A percentile compares a stretch with the other conserved stretches of the same genome.
These are phyloP conservation scores for Ateles fusciceps DNA, from an alignment of 2,797 vertebrate species.

Conservation along the genomic window DNA sequence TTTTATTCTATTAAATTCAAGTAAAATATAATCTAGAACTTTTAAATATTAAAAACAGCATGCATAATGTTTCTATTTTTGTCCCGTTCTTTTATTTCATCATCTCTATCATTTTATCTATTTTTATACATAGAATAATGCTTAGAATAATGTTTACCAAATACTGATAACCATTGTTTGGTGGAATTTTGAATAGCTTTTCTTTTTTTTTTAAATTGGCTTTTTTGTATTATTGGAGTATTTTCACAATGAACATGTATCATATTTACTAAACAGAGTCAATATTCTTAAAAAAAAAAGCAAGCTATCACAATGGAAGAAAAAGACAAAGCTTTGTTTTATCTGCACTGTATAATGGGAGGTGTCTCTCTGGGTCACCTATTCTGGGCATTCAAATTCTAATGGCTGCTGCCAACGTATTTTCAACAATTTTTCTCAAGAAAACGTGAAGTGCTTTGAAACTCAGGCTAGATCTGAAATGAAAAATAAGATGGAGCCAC, in stretches of 20 bases:
- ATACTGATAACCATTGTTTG: not conserved
- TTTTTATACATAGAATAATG: not conserved
- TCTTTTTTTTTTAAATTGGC: not conserved
- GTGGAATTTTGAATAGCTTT: not conserved
- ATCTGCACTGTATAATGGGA: fast-evolving
- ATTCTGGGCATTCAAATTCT: not conserved
- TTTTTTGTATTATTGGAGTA: not conserved
- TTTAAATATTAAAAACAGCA: not conserved
- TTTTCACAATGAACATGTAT: not conserved
- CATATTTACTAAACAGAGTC: not conserved
- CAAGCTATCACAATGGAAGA: not conserved
- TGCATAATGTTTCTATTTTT: not conserved
- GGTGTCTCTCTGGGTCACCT: fast-evolving
- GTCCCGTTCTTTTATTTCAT: not conserved
- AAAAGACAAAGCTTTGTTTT: not conserved
- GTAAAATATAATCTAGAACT: not conserved
- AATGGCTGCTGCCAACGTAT: not conserved
- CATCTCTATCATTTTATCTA: not conserved
- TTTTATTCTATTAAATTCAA: not conserved
- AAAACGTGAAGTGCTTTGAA: not conserved
- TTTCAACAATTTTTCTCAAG: not conserved
- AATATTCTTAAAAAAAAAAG: not conserved
- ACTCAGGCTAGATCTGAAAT: not conserved
- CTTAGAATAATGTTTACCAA: not conserved
- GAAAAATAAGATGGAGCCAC: not conserved